Evolutionary conservation across 2,797 vertebrate genomes (phyloP), one percentile per base, ranked within the genome.

Genomic region (Pachyuromys duprasi): DNA sequence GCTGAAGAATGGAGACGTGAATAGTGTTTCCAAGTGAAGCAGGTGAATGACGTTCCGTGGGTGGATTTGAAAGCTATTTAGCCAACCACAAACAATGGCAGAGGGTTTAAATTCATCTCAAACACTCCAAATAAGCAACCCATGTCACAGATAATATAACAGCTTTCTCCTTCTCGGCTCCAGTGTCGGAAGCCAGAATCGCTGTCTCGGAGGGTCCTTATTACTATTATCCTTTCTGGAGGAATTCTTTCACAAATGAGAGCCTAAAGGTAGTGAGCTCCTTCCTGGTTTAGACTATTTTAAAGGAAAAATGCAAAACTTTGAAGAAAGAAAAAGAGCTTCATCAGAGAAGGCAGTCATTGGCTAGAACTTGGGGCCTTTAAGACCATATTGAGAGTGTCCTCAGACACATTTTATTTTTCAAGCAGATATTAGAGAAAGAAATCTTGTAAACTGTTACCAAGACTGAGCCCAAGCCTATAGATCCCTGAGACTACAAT

Each of bases 271-370:
- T 89, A 67, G 31, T 45, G 33, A 62, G 8, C 24, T 82, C 62
- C 49, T 67, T 96, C 9, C 24, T 95, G 91, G 5, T 80, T 92
- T 36, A 60, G 60, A 53, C 42, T 87, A 11, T 93, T 94, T 76
- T 69, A 79, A 74, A 87, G 76, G 55, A 69, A 53, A 92, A 49
- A 8, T 49, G 2, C 87, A 33, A 26, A 74, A 60, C n/a, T 28
- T 7, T 12, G 22, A 18, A 18, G 13, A 39, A 12, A 49, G 53
- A 36, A 2, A 18, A 63, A 75, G 4, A 81, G 28, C 20, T 31
- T 33, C 60, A 78, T 81, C 33, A 26, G 53, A 90, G 42, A 93
- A 95, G 86, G 80, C 63, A 55, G 67, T 15, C 33, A 3, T 90
- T 94, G 82, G 75, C 63, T 86, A 65, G 53, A 84, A 20, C 3